These are phyloP conservation scores for Astyanax mexicanus DNA, from an alignment of 2,797 vertebrate species.

Conservation along the genomic window DNA sequence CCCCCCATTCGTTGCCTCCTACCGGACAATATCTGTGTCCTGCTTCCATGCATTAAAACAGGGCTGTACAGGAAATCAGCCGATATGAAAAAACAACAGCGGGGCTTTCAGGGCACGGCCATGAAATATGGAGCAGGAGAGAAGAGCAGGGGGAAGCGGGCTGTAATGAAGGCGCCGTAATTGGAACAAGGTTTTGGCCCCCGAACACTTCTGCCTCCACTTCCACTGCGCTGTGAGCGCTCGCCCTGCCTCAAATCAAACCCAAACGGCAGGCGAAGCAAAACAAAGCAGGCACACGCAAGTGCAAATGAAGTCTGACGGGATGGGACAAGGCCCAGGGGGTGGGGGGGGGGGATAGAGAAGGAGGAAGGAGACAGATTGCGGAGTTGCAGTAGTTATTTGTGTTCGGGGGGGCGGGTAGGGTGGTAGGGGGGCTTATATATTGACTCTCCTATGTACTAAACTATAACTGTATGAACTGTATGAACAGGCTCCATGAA, in stretches of 20 bases:
- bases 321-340: conserved; percentile 57
- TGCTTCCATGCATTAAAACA: conserved; percentile 52
- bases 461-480: conserved; percentile 7
- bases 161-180: conserved; percentile 79
- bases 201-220: conserved; percentile 67
- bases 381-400: background rate
- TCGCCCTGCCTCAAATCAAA: conserved; percentile 76
- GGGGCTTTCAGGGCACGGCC: conserved; percentile 66
- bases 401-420: background rate
- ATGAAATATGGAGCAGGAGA: conserved; percentile 72
- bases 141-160: conserved; percentile 73
- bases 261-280: conserved; percentile 80
- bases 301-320: conserved; percentile 77
- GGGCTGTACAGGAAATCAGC: conserved; percentile 65
- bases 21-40: conserved; percentile 56
- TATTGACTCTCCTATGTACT: conserved; percentile 19
- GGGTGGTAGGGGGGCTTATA: background rate
- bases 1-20: conserved; percentile 54
- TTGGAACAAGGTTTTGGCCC: conserved; percentile 81
- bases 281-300: conserved; percentile 77
- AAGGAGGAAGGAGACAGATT: background rate
- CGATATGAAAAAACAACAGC: conserved; percentile 69
- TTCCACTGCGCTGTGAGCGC: conserved; percentile 73
- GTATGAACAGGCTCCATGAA: background rate
- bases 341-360: background rate